Evolutionary conservation across 2,888 invertebrate genomes (phyloP).

Genomic region (Drosophila planitibia): DNA sequence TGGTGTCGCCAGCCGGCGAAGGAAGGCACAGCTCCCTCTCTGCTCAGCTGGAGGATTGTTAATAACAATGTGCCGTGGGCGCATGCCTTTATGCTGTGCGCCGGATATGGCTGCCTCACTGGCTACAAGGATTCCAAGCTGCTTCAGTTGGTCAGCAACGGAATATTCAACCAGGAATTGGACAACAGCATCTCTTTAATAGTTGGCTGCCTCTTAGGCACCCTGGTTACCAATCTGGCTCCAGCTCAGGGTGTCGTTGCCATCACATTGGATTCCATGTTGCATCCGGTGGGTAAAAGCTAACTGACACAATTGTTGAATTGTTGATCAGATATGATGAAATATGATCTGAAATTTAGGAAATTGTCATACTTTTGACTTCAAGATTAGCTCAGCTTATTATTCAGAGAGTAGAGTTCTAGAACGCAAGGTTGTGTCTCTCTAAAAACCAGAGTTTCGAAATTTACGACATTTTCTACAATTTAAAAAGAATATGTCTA

Average conservation of each 20-base stretch:
- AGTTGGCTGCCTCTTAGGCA: conserved; percentile 11
- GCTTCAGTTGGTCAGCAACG: not conserved
- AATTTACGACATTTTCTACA: no score
- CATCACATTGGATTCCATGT: not conserved
- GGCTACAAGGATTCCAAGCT: conserved; percentile 19
- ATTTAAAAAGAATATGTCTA: no score
- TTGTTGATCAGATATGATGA: no score
- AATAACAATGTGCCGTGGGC: conserved; percentile 50
- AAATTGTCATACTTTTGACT: no score
- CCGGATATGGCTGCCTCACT: conserved; percentile 13
- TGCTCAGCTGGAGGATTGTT: conserved; percentile 55
- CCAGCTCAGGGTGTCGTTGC: conserved; percentile 32
- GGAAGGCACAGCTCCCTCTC: conserved; percentile 27
- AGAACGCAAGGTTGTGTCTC: no score
- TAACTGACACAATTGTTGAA: no score
- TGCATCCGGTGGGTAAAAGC: conserved; percentile 23
- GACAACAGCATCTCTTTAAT: rapidly evolving
- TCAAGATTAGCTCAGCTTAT: not conserved
- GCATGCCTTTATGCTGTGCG: conserved; percentile 52
- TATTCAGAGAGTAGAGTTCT: not conserved
- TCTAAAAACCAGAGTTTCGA: no score
- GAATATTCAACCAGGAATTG: not conserved
- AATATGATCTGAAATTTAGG: not conserved
- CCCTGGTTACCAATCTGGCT: conserved; percentile 19
- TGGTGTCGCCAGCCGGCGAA: conserved; percentile 43